phyloP scores from a whole-genome alignment of 2,113 vertebrate genomes.

The Chlorodrepanis virens region DNA sequence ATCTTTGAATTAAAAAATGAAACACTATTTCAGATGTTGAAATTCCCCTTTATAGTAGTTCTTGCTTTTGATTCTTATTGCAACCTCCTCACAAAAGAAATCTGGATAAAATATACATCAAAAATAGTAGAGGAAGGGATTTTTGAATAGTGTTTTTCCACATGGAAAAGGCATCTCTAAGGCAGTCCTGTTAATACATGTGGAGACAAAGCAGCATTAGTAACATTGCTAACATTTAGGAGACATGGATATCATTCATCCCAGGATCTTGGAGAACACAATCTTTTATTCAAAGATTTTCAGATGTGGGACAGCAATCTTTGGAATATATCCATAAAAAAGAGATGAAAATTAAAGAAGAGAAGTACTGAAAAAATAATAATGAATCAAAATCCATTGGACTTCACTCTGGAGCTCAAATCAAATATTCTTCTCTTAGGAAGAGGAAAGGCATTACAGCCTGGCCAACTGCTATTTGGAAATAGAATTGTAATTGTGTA shows the following conservation, averaged over 20 bases:
- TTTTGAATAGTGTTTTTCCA: not conserved
- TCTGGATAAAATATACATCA: not conserved
- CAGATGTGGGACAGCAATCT: not conserved
- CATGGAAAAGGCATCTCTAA: not conserved
- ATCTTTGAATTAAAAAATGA: not conserved
- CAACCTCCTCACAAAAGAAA: not conserved
- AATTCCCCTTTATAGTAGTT: not conserved
- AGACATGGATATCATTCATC: not conserved
- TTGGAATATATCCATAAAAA: not conserved
- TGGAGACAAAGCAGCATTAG: not conserved
- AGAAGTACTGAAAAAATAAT: not conserved
- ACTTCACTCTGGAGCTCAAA: not conserved
- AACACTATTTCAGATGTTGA: not conserved
- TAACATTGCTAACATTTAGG: not conserved
- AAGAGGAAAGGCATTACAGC: not conserved
- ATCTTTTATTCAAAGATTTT: not conserved
- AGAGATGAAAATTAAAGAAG: not conserved
- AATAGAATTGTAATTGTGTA: slow-evolving; percentile 59
- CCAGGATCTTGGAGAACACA: not conserved
- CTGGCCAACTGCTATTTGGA: slow-evolving; percentile 40
- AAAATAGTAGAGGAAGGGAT: not conserved
- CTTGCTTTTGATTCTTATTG: not conserved
- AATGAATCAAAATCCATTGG: not conserved
- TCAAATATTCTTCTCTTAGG: not conserved
- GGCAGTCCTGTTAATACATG: not conserved